These are phyloP conservation scores for Eupithecia insigniata DNA, from an alignment of 2,888 invertebrate genomes.

Conservation along the genomic window DNA sequence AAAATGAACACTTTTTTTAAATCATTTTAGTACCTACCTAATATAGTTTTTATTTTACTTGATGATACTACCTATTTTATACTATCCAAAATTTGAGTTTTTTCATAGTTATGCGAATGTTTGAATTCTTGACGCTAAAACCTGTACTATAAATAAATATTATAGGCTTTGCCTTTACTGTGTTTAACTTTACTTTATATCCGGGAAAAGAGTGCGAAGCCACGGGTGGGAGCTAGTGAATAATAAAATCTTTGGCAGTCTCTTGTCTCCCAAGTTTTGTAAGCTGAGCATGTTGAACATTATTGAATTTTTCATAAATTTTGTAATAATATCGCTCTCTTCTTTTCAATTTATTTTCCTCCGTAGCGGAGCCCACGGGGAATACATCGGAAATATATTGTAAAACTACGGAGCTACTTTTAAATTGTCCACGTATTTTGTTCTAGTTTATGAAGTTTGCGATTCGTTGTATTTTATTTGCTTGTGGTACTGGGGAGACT, in stretches of 20 bases:
- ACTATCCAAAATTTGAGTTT: background rate
- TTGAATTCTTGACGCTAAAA: background rate
- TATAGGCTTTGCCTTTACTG: background rate
- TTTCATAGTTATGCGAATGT: background rate
- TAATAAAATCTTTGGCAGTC: slow-evolving; percentile 6
- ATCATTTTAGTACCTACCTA: too few relatives aligned
- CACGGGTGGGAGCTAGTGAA: background rate
- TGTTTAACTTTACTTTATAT: too few relatives aligned
- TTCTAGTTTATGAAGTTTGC: slow-evolving; percentile 43
- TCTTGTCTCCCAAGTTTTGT: background rate
- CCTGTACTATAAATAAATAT: too few relatives aligned
- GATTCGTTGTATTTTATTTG: slow-evolving; percentile 32
- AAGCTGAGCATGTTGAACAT: slow-evolving; percentile 41
- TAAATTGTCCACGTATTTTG: slow-evolving; percentile 51
- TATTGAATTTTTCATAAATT: slow-evolving; percentile 57
- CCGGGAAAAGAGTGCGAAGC: background rate
- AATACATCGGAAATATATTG: slow-evolving; percentile 50
- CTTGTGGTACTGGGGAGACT: slow-evolving; percentile 17
- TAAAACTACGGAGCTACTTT: slow-evolving; percentile 48
- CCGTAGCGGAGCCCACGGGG: slow-evolving; percentile 36
- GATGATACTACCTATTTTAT: background rate
- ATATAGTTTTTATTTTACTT: too few relatives aligned
- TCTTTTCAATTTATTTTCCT: slow-evolving; percentile 53
- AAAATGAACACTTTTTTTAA: too few relatives aligned
- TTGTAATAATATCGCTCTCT: slow-evolving; percentile 54